These are phyloP conservation scores for Calameuta pallipes DNA, from an alignment of 2,888 invertebrate species.

Conservation along the genomic window DNA sequence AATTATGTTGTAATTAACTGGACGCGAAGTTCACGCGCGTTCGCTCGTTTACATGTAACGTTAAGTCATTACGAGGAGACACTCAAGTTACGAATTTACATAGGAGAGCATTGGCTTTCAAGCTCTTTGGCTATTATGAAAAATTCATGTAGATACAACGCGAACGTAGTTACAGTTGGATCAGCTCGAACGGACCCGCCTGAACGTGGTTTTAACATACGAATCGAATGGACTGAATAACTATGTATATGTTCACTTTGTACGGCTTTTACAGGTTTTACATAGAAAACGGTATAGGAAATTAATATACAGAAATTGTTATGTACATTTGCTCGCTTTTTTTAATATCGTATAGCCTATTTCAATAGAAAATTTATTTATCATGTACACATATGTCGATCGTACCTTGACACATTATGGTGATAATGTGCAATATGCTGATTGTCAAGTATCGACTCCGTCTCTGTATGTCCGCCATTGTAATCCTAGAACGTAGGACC, in stretches of 20 bases:
- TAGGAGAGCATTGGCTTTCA: not conserved
- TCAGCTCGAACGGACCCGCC: not conserved
- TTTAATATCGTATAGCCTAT: not conserved
- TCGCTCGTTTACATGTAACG: not conserved
- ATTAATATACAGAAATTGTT: not conserved
- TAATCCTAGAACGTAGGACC: slow-evolving; percentile 6
- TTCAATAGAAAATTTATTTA: not conserved
- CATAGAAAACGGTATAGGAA: not conserved
- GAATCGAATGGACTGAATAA: not conserved
- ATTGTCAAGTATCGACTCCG: slow-evolving; percentile 61
- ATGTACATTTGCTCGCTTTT: not conserved
- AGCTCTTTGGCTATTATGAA: not conserved
- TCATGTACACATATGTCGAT: not conserved
- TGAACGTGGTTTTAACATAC: not conserved
- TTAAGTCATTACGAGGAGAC: not conserved
- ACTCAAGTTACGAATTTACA: not conserved
- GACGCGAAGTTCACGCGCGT: not conserved
- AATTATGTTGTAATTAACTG: not conserved
- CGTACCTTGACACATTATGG: slow-evolving; percentile 65
- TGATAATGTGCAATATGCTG: slow-evolving; percentile 64
- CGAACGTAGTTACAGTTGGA: not conserved
- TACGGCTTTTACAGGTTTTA: too few species aligned
- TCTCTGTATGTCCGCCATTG: slow-evolving; percentile 57
- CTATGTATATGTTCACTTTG: too few species aligned
- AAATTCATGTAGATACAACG: not conserved